Evolutionary conservation across 2,797 vertebrate species (phyloP).

Genomic region (Brachyalestes nurse): DNA sequence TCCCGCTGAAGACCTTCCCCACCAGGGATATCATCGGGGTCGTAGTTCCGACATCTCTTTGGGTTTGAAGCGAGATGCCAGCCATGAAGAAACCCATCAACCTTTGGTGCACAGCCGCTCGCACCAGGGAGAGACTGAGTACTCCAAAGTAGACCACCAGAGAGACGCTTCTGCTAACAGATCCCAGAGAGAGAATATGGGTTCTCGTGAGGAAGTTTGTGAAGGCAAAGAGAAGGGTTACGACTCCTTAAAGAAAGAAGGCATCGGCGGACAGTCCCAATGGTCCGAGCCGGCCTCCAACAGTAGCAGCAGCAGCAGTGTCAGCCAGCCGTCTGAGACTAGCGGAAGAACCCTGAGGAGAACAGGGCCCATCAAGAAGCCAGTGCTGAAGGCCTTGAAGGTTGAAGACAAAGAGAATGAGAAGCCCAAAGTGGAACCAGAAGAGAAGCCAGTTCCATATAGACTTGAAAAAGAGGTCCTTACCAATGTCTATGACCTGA

Average conservation of each 20-base stretch:
- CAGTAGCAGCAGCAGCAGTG: slow-evolving; percentile 61
- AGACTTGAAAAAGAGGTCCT: slow-evolving; percentile 83
- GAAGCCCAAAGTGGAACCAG: slow-evolving; percentile 87
- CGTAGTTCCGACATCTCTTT: slow-evolving; percentile 78
- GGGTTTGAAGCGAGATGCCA: slow-evolving; percentile 74
- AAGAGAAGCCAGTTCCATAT: slow-evolving; percentile 83
- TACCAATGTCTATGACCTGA: slow-evolving; percentile 82
- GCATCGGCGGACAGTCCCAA: slow-evolving; percentile 58
- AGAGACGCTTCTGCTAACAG: slow-evolving; percentile 74
- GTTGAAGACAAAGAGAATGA: slow-evolving; percentile 97
- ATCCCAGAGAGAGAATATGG: slow-evolving; percentile 76
- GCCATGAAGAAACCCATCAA: slow-evolving; percentile 79
- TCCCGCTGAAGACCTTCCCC: slow-evolving; percentile 70
- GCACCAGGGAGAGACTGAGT: slow-evolving; percentile 76
- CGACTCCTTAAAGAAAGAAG: slow-evolving; percentile 86
- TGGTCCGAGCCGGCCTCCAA: slow-evolving; percentile 82
- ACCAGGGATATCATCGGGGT: slow-evolving; percentile 78
- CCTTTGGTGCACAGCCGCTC: slow-evolving; percentile 73
- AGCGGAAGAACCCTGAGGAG: slow-evolving; percentile 82
- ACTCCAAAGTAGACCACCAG: slow-evolving; percentile 77
- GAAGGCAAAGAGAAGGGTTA: slow-evolving; percentile 80
- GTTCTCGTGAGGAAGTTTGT: slow-evolving; percentile 66
- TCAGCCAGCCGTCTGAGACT: slow-evolving; percentile 83
- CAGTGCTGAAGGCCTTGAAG: slow-evolving; percentile 95
- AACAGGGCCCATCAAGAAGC: slow-evolving; percentile 96